These are phyloP conservation scores for Phylloscopus trochiloides DNA, from an alignment of 2,113 vertebrate genomes.

Conservation along the genomic window DNA sequence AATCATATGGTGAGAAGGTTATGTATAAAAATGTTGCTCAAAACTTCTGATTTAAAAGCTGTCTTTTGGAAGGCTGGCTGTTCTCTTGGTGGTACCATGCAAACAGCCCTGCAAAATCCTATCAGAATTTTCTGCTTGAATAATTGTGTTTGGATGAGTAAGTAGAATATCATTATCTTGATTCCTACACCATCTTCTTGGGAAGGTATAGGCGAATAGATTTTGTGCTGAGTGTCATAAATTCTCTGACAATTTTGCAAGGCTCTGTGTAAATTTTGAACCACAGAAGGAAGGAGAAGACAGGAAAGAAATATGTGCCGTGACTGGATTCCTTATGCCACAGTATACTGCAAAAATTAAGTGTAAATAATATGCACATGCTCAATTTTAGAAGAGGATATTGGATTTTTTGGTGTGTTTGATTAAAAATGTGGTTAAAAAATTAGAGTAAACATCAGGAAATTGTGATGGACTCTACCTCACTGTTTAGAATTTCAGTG, in stretches of 20 bases:
- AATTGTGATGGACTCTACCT: not conserved
- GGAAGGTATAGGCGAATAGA: slow-evolving; percentile 11
- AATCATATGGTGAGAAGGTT: not conserved
- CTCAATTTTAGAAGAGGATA: not conserved
- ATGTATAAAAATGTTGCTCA: not conserved
- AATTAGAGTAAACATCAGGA: not conserved
- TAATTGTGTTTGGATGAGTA: not conserved
- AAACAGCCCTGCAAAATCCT: not conserved
- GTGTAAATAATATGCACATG: not conserved
- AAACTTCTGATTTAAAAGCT: slow-evolving; percentile 30
- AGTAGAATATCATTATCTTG: slow-evolving; percentile 36
- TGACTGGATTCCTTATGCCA: not conserved
- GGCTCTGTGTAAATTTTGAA: slow-evolving; percentile 34
- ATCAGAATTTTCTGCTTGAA: slow-evolving; percentile 27
- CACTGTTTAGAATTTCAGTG: not conserved
- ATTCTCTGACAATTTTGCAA: slow-evolving; percentile 44
- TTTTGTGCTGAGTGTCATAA: slow-evolving; percentile 42
- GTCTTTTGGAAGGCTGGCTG: not conserved
- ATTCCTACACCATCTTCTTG: not conserved
- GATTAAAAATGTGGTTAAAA: not conserved
- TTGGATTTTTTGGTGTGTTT: not conserved
- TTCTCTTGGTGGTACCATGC: not conserved
- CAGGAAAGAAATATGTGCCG: not conserved
- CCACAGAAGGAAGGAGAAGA: not conserved
- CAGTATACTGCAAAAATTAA: not conserved